Evolutionary conservation across 2,888 invertebrate genomes (phyloP), one percentile per base, ranked within the genome.

Genomic region (Caenorhabditis virilis): DNA sequence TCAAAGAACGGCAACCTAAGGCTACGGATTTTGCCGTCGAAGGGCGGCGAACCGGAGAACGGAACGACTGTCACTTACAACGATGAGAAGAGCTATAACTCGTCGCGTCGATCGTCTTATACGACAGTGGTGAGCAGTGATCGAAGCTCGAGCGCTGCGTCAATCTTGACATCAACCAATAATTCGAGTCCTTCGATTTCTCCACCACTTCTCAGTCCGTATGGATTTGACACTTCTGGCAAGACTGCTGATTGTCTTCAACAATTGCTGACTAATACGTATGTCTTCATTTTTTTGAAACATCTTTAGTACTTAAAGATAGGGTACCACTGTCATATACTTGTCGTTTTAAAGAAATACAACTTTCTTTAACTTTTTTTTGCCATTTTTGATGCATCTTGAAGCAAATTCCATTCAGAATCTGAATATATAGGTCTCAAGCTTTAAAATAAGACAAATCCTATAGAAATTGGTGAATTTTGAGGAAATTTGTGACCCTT

Each of bases 1-100:
- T 68, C 68, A 1, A 75, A 75, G 53, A 75, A 75, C 43, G 75
- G 75, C 7, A 75, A 75, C 51, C 69, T 69, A 60, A 55, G 75
- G 9, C 53, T 75, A 9, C 52, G 72, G 9, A 75, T 75, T 39
- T 58, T 73, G 0, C 62, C 75, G 11, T 66, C 53, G 26, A 36
- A 50, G 38, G 20, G 7, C 0, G 15, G 42, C 43, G 58, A 50
- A 4, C 42, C 43, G 3, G 1, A 25, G n/a, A 47, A 51, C 38
- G 63, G 60, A 9, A 53, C 56, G 5, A 47, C 55, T 7, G 62
- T 72, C 23, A 58, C 52, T 49, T 64, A 66, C 53, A 27, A 23
- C 26, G 61, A 62, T 33, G 47, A 51, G 35, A 52, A 51, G 5
- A 25, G 35, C n/a, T 22, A 30, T n/a, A n/a, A 7, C 13, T 47